Evolutionary conservation across 1,140 invertebrate species (phyloP), one percentile per base, ranked within the genome.

Genomic region (Coboldia fuscipes): DNA sequence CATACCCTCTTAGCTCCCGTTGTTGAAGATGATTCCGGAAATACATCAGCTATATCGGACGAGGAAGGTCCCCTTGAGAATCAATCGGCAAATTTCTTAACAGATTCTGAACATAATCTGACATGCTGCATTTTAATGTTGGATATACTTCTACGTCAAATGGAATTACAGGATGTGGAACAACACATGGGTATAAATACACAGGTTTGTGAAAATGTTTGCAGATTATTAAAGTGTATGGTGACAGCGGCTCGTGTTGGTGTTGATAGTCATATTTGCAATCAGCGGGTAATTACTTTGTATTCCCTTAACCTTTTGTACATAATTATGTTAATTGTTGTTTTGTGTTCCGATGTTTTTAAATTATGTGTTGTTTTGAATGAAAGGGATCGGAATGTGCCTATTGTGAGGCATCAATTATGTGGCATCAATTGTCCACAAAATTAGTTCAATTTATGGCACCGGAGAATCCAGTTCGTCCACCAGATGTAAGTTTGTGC

Each of bases 111-210:
- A 43, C 61, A 80, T 21, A 82, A 82, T 51, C 59, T 96, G 6
- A 83, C 82, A 3, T 94, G 90, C 47, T 94, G 86, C 53, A 85
- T 97, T 39, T 66, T 97, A 3, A 97, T 97, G 89, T 60, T 97
- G 34, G 93, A 97, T 54, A 77, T 97, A 40, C 56, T 94, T 23
- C 58, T 94, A 3, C 93, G 93, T 63, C 93, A 98, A 79, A 75
- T 97, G 72, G 86, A 96, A 49, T 60, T 97, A 2, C 90, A 96
- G 60, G 79, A 85, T 41, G 65, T 84, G n/a, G 79, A 82, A 37
- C 70, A 72, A 38, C 78, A 92, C 45, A 63, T 65, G 35, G 83
- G 83, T 30, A 66, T 89, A 28, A 72, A 79, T 44, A 79, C 75
- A 12, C 63, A 63, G 31, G 69, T 82, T 8, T 76, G 75, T 41